A percentile compares a stretch with the other conserved stretches of the same genome.
Evolutionary conservation across 2,797 vertebrate species (phyloP).

Genomic region (Harpagifer antarcticus): DNA sequence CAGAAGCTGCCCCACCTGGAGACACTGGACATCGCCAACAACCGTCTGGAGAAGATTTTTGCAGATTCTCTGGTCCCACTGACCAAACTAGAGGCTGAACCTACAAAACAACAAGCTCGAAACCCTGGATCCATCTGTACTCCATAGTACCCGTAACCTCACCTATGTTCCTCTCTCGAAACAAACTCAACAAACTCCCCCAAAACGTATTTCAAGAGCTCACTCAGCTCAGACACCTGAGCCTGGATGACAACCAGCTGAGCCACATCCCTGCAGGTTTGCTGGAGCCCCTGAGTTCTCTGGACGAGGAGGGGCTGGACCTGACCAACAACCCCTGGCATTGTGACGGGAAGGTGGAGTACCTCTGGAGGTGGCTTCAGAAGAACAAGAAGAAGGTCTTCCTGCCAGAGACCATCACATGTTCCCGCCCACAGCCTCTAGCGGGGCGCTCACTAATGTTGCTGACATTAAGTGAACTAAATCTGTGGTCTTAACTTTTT

Average conservation of each 20-base stretch:
- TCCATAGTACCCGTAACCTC: constrained; percentile 66
- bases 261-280: constrained; percentile 68
- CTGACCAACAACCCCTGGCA: constrained; percentile 77
- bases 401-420: constrained; percentile 57
- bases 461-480: constrained; percentile 68
- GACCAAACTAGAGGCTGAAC: constrained; percentile 75
- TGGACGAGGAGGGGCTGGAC: constrained; percentile 74
- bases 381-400: constrained; percentile 72
- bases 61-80: constrained; percentile 52
- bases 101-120: constrained; percentile 78
- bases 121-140: constrained; percentile 57
- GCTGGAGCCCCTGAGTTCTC: constrained; percentile 68
- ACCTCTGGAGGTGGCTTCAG: constrained; percentile 82
- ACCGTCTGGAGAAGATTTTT: constrained; percentile 69
- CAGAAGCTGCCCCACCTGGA: constrained; percentile 70
- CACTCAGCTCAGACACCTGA: constrained; percentile 60
- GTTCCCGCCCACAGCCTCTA: constrained; percentile 68
- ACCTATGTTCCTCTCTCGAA: constrained; percentile 75
- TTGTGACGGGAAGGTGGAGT: constrained; percentile 70
- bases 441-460: constrained; percentile 61
- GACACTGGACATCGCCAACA: constrained; percentile 77
- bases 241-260: constrained; percentile 78
- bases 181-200: constrained; percentile 72
- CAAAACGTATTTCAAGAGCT: constrained; percentile 72
- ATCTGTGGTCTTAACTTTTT: constrained; percentile 41